phyloP scores from a whole-genome alignment of 2,113 vertebrate species.

The Propithecus coquereli region DNA sequence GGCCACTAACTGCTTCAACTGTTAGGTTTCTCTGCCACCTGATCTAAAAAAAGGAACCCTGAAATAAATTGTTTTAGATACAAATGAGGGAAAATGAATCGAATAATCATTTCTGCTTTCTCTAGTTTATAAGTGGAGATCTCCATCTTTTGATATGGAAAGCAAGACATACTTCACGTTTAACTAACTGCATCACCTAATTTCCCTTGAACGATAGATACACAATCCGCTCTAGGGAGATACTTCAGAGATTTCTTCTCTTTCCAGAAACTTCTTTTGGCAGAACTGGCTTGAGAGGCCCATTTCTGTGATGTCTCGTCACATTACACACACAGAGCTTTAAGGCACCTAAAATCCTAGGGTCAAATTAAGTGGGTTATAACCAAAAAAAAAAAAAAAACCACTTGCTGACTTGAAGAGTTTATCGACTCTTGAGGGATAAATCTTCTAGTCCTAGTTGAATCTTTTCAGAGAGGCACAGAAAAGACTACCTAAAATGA shows the following conservation, averaged over 20 bases:
- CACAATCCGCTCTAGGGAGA: neutral
- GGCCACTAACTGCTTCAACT: neutral
- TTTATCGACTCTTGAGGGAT: neutral
- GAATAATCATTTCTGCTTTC: neutral
- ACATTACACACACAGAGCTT: neutral
- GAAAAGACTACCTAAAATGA: neutral
- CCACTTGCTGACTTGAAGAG: neutral
- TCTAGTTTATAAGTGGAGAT: neutral
- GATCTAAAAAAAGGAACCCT: neutral
- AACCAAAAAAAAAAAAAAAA: neutral
- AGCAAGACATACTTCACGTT: neutral
- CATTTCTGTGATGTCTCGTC: neutral
- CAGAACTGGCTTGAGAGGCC: neutral
- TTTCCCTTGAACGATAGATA: neutral
- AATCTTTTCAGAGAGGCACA: neutral
- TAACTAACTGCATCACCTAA: neutral
- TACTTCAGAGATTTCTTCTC: neutral
- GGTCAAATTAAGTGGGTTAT: neutral
- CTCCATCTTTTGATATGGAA: slow-evolving; percentile 5
- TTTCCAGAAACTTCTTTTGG: neutral
- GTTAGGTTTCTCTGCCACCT: neutral
- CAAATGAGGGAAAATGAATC: neutral
- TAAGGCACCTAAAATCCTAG: neutral
- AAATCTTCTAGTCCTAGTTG: neutral
- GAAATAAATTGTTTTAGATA: neutral